phyloP scores from a whole-genome alignment of 53 echinoderm and acorn worm genomes.

The Echinometra lucunter region DNA sequence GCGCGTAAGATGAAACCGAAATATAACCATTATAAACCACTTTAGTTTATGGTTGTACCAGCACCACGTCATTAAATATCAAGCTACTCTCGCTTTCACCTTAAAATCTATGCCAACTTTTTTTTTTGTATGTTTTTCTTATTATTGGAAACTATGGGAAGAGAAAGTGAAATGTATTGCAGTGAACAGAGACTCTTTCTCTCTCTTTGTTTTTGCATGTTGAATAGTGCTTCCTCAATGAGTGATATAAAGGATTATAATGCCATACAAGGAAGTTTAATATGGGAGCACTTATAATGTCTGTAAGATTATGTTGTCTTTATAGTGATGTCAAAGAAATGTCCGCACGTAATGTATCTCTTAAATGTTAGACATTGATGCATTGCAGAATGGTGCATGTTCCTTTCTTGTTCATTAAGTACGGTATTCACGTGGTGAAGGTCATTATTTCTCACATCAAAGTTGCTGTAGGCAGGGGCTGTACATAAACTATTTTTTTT shows the following conservation, averaged over 20 bases:
- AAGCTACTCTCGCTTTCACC: conserved; percentile 29
- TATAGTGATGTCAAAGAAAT: not conserved
- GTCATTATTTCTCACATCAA: too few relatives aligned
- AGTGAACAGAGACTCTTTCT: not conserved
- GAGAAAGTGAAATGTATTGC: conserved; percentile 2
- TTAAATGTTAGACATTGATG: not conserved
- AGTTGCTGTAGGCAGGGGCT: too few relatives aligned
- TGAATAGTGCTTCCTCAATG: not conserved
- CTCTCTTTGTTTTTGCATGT: not conserved
- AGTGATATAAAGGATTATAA: not conserved
- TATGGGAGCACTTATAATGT: not conserved
- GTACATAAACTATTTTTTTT: too few relatives aligned
- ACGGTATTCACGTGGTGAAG: too few relatives aligned
- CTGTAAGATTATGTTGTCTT: not conserved
- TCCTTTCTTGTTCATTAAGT: too few relatives aligned
- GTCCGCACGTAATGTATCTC: not conserved
- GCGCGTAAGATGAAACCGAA: conserved; percentile 52
- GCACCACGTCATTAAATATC: conserved; percentile 41
- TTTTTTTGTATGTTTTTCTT: not conserved
- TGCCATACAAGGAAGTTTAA: not conserved
- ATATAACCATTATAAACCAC: conserved; percentile 15
- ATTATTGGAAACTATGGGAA: not conserved
- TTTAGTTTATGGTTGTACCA: conserved; percentile 31
- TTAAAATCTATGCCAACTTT: conserved; percentile 35
- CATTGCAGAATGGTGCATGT: not conserved